Evolutionary conservation across 2,113 vertebrate genomes (phyloP).

Genomic region (Cranoglanis bouderius): DNA sequence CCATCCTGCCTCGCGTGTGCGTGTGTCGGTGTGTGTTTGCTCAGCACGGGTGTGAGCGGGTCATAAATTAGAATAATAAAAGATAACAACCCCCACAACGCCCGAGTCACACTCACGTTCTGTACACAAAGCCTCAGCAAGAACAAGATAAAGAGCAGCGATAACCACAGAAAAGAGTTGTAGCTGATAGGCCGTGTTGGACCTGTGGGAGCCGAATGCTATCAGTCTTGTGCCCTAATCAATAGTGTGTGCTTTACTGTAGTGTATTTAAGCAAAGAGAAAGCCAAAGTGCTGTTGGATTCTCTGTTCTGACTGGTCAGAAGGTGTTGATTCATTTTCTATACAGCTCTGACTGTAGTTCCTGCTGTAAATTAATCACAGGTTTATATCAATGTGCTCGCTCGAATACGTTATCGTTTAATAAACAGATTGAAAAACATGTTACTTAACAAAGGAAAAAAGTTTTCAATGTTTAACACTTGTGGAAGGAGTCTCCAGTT

Average conservation of each 20-base stretch:
- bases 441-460: no score
- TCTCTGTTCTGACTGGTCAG: neutral
- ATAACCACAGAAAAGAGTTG: constrained; percentile 3
- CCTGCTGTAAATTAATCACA: neutral
- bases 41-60: constrained; percentile 56
- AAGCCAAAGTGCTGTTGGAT: neutral
- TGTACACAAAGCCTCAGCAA: constrained; percentile 16
- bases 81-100: constrained; percentile 42
- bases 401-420: neutral
- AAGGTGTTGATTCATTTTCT: no score
- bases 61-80: constrained; percentile 51
- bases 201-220: neutral
- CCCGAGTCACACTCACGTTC: constrained; percentile 34
- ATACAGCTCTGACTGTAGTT: neutral
- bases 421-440: neutral
- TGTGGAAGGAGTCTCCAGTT: neutral
- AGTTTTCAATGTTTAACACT: neutral
- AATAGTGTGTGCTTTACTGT: neutral
- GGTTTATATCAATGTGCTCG: neutral
- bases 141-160: constrained; percentile 14
- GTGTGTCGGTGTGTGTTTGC: constrained; percentile 63
- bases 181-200: neutral
- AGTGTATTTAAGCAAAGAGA: neutral
- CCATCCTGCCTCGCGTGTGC: constrained; percentile 50
- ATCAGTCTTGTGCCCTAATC: neutral